Evolutionary conservation across 64 coral and sea anemone species (phyloP).

Genomic region (Dendrophyllia cribrosa): DNA sequence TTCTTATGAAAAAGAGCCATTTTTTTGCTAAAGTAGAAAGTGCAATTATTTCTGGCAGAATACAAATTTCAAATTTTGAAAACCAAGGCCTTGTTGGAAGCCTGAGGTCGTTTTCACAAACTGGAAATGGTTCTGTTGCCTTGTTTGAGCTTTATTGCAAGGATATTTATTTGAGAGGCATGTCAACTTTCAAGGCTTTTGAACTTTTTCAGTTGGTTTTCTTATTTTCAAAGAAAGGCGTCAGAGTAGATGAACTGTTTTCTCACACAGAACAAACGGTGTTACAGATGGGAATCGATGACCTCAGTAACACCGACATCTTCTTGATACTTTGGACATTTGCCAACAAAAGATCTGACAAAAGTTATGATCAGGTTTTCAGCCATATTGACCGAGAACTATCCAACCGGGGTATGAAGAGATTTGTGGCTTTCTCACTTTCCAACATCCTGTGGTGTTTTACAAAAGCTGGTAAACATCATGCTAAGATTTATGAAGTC

Average conservation of each 20-base stretch:
- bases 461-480: neutral
- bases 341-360: neutral
- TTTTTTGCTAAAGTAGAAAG: too few relatives aligned
- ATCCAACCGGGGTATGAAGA: neutral
- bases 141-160: neutral
- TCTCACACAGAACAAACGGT: neutral
- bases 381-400: neutral
- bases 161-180: neutral
- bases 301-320: neutral
- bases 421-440: neutral
- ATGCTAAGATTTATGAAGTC: neutral
- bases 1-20: too few relatives aligned
- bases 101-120: neutral
- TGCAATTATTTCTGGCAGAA: too few relatives aligned
- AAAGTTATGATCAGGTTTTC: neutral
- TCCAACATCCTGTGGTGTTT: neutral
- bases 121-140: neutral
- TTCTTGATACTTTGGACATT: constrained; percentile 3
- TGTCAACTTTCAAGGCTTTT: neutral
- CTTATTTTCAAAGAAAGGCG: neutral
- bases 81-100: too few relatives aligned
- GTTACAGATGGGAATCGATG: neutral
- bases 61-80: too few relatives aligned
- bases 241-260: neutral
- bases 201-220: neutral